Evolutionary conservation across 2,888 invertebrate species (phyloP).

Genomic region (Lochmaea crataegi): DNA sequence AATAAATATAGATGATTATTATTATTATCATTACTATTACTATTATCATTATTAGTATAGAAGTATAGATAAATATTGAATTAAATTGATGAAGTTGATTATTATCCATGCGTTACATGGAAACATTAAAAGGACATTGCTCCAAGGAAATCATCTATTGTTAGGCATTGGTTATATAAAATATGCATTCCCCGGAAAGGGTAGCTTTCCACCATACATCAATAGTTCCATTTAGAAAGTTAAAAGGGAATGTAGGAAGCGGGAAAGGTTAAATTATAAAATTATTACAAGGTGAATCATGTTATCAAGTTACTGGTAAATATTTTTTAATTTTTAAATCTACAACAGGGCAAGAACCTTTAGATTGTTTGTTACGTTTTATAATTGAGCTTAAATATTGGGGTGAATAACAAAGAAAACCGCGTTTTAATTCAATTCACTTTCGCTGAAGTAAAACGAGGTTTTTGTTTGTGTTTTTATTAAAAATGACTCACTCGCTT

Average conservation of each 20-base stretch:
- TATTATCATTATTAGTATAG: too few relatives aligned
- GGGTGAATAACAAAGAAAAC: neutral
- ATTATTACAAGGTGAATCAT: neutral
- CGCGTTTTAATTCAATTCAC: too few relatives aligned
- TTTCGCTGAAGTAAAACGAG: neutral
- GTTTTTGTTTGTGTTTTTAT: neutral
- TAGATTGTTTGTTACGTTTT: neutral
- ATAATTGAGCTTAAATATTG: neutral
- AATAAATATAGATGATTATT: too few relatives aligned
- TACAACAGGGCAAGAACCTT: too few relatives aligned
- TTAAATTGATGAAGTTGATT: too few relatives aligned
- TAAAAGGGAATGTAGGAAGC: neutral
- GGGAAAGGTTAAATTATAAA: neutral
- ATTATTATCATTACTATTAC: too few relatives aligned
- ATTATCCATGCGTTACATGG: neutral
- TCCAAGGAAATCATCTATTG: neutral
- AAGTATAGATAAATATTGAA: too few relatives aligned
- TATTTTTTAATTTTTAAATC: neutral
- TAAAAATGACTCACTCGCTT: neutral
- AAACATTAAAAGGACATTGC: slow-evolving; percentile 16
- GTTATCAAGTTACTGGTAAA: neutral
- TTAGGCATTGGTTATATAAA: neutral
- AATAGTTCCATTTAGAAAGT: neutral
- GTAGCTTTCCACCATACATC: neutral
- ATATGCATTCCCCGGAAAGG: slow-evolving; percentile 6